Evolutionary conservation across 2,113 vertebrate species (phyloP), one percentile per base, ranked within the genome.

Genomic region (Pardalotus punctatus): DNA sequence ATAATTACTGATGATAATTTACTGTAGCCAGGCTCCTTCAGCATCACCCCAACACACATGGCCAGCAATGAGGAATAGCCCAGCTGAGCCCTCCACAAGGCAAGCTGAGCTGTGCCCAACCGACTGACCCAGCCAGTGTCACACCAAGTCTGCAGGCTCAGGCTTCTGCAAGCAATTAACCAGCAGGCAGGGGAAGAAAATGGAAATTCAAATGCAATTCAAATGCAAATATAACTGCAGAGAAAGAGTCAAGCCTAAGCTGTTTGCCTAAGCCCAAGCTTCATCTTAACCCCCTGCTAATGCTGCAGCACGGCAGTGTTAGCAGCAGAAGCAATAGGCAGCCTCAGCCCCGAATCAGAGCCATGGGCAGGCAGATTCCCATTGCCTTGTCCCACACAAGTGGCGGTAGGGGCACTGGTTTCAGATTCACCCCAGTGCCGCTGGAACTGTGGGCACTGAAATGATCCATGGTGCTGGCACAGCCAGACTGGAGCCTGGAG

Each of bases 161-260:
- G n/a, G 71, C 76, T 96, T 28, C 94, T 86, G 79, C 43, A 66
- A 89, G 81, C 77, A 87, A 94, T 90, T 89, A 95, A 89, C 73
- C 76, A 88, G 50, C 2, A 10, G 76, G 71, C 74, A 90, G 24
- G 43, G 51, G 65, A 84, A 50, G 86, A 89, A 96, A 89, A 94
- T 47, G 77, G 84, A 74, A 96, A 83, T n/a, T 35, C 38, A 72
- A 48, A 80, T 2, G 47, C 56, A 81, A 96, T 88, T 95, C 83
- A 89, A 95, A 96, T 93, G 92, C 93, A 96, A 96, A 96, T 94
- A 71, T 9, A 91, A 72, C 89, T 93, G 90, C 84, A 71, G 81
- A 93, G 85, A 87, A 61, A 92, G 86, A 94, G 83, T 82, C 86
- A 88, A 86, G 69, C n/a, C 45, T 81, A 76, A 92, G 50, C 86